Evolutionary conservation across 2,113 vertebrate genomes (phyloP), one percentile per base, ranked within the genome.

Genomic region (Menidia beryllina): DNA sequence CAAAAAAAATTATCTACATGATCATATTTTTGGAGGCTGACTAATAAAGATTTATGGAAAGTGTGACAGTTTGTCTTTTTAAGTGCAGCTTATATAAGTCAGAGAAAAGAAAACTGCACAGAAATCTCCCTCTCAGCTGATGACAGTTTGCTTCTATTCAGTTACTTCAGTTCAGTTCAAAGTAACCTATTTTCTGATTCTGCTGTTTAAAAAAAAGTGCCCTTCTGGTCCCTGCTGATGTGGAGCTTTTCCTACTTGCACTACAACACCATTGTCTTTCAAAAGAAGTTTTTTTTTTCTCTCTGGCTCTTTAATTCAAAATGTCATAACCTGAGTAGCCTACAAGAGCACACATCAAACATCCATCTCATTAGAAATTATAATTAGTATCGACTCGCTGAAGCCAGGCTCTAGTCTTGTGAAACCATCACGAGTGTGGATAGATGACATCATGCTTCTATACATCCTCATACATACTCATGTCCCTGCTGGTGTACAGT

Each of bases 401-500:
- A 72, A 74, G 66, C 55, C 39, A 7, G 12, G 63, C 10, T 5
- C 55, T 54, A 4, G 48, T 62, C 59, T 59, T 65, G 55, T 72
- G 62, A 72, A 73, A 77, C 50, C 51, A 60, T 52, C 38, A 0
- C 41, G 30, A 64, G 67, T 34, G 14, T 23, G 50, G 48, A 62
- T 36, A 55, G 75, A 65, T 73, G 49, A 50, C 53, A 21, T 48
- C 5, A 3, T 38, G 53, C 47, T 47, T 55, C 51, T 30, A 48
- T 69, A 78, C 41, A 60, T 75, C 36, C 59, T 76, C 52, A 54
- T 77, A 56, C 65, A 68, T 64, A 72, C 69, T 53, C 55, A 64
- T 41, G 48, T 74, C 66, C 65, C 66, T 69, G 63, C 55, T 39
- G n/a, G 56, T 48, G 48, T 48, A 50, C 57, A 60, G 48, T 75